These are phyloP conservation scores for Loxodonta africana DNA, from an alignment of 2,113 vertebrate genomes.

Conservation along the genomic window DNA sequence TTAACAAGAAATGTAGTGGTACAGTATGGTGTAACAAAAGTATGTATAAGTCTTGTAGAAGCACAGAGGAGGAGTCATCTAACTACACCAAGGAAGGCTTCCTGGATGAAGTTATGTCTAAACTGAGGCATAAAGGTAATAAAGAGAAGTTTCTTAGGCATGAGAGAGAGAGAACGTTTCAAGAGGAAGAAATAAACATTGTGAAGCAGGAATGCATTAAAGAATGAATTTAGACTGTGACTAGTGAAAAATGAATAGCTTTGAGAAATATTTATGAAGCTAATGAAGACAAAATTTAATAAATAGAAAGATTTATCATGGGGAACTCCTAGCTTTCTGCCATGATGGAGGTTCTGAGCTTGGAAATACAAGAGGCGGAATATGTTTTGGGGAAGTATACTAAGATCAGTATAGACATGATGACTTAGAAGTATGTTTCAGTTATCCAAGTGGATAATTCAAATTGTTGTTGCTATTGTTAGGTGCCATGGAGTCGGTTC, in stretches of 20 bases:
- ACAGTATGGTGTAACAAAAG: background rate
- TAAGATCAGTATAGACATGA: background rate
- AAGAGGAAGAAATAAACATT: background rate
- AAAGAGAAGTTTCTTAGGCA: background rate
- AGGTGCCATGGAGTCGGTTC: no score
- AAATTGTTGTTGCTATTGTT: no score
- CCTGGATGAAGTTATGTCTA: background rate
- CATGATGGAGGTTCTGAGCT: background rate
- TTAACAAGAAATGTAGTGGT: background rate
- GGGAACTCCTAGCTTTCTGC: rapidly evolving
- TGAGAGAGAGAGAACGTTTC: background rate
- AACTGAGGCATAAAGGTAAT: background rate
- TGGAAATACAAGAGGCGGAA: background rate
- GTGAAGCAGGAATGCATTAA: background rate
- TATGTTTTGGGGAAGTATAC: background rate
- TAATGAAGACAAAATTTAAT: background rate
- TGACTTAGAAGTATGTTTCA: background rate
- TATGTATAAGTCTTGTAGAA: background rate
- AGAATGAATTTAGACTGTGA: background rate
- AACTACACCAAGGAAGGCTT: background rate
- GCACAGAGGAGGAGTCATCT: background rate
- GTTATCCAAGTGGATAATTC: background rate
- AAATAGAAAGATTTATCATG: background rate
- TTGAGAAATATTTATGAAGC: background rate
- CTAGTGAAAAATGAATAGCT: background rate